Conservation (phyloP, 2,888 invertebrate species). For the Axea sp. region DNA sequence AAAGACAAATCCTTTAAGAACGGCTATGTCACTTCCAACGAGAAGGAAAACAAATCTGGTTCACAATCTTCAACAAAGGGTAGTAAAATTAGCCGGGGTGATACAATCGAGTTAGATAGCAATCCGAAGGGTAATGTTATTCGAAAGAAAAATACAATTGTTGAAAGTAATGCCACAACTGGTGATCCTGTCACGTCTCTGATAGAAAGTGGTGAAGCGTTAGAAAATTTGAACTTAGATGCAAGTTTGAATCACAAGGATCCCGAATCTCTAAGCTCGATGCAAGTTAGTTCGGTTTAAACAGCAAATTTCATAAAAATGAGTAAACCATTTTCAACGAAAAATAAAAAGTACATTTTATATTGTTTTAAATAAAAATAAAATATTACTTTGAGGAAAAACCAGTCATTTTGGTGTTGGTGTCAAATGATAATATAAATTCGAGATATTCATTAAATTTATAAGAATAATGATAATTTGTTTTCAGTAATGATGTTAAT, state of each 20-base stretch:
- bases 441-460: background rate
- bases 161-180: conserved; percentile 77
- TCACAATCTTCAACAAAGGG: conserved; percentile 79
- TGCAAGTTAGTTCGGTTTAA: conserved; percentile 84
- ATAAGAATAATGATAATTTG: background rate
- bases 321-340: conserved; percentile 17
- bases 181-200: conserved; percentile 78
- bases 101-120: conserved; percentile 77
- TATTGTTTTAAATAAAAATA: background rate
- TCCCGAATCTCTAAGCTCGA: conserved; percentile 80
- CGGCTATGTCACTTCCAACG: conserved; percentile 66
- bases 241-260: conserved; percentile 78
- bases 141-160: conserved; percentile 79
- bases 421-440: conserved; percentile 13
- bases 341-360: background rate
- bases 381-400: no score
- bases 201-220: conserved; percentile 74
- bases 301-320: background rate
- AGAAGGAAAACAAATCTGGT: conserved; percentile 79
- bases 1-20: conserved; percentile 72
- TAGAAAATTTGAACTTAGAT: conserved; percentile 79
- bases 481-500: conserved; percentile 1
- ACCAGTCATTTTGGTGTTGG: no score
- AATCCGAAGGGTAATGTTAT: conserved; percentile 73
- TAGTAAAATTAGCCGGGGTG: conserved; percentile 71